A percentile compares a stretch with the other conserved stretches of the same genome.
Conservation (phyloP, 2,113 vertebrate genomes). For the Gadus macrocephalus region DNA sequence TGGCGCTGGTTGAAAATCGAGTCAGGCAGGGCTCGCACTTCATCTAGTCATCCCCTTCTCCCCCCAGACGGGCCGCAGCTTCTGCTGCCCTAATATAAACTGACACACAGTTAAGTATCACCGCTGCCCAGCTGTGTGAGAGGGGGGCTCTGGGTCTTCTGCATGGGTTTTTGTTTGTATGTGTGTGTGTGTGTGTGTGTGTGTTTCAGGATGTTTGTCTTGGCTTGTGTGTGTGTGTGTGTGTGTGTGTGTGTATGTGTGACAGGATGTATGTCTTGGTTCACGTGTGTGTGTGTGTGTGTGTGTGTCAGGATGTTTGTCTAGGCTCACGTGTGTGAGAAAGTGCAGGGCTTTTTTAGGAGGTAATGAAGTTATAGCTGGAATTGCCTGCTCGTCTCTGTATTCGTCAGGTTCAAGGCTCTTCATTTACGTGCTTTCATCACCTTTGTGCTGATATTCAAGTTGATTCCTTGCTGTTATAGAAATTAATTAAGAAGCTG, state of each 20-base stretch:
- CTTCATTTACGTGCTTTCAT: conserved; percentile 29
- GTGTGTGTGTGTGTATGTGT: not conserved
- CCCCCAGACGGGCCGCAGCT: conserved; percentile 46
- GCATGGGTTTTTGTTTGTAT: conserved; percentile 6
- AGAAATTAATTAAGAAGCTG: not conserved
- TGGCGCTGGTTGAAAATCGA: conserved; percentile 56
- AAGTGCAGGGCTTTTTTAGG: conserved; percentile 24
- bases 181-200: no score
- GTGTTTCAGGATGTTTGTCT: not conserved
- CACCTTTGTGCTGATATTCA: conserved; percentile 21
- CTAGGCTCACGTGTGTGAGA: not conserved
- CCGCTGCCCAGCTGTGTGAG: not conserved
- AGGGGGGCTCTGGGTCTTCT: not conserved
- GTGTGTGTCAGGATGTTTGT: not conserved
- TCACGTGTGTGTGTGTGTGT: conserved; percentile 6
- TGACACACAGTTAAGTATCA: conserved; percentile 62
- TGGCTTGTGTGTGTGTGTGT: conserved; percentile 26
- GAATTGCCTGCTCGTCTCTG: conserved; percentile 33
- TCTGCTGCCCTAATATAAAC: conserved; percentile 47
- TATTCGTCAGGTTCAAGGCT: conserved; percentile 47
- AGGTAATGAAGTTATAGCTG: conserved; percentile 29
- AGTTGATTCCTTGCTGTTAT: not conserved
- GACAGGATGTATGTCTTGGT: not conserved
- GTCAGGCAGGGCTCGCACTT: conserved; percentile 47
- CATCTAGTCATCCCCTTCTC: conserved; percentile 28